Evolutionary conservation across 2,888 invertebrate genomes (phyloP), one percentile per base, ranked within the genome.

Genomic region (Sialis fuliginosa): DNA sequence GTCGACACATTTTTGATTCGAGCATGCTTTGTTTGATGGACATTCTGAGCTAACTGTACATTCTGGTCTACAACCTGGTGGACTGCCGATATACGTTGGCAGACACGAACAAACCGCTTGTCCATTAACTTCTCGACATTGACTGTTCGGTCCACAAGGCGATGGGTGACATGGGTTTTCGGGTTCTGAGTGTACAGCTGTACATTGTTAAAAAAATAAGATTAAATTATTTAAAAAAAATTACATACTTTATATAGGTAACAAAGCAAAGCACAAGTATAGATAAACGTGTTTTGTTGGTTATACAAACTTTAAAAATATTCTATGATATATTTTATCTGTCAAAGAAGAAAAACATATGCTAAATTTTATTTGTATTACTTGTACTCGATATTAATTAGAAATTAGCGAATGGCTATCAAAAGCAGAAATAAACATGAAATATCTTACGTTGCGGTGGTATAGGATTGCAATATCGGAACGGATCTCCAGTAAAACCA

Each of bases 71-170:
- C 83, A 84, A 44, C 75, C 73, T n/a, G 82, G 81, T 41, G 85
- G 83, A 50, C 73, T 65, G 39, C 84, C 83, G 39, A 75, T 65
- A 55, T 75, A 84, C 49, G 72, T 74, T 6, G 68, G 62, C 47
- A 77, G 60, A 57, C 83, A 84, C 2, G 80, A 78, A 58, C 82
- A 82, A 6, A 46, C 43, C 31, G 51, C 48, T 22, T 30, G 8
- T 12, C 68, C 72, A 49, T 75, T 72, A n/a, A 70, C 63, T 52
- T 76, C 74, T 47, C 73, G 69, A 55, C 84, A 84, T 59, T 81
- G 74, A 9, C 86, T 78, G 59, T 83, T 81, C n/a, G 79, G 75
- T 13, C 88, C 88, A 60, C 88, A 88, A 3, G 86, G 85, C 6
- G 79, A 77, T 41, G 79, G 80, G 8, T 72, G 62, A 56, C 81